phyloP scores from a whole-genome alignment of 2,888 invertebrate genomes.

The Drosophila paramelanica region DNA sequence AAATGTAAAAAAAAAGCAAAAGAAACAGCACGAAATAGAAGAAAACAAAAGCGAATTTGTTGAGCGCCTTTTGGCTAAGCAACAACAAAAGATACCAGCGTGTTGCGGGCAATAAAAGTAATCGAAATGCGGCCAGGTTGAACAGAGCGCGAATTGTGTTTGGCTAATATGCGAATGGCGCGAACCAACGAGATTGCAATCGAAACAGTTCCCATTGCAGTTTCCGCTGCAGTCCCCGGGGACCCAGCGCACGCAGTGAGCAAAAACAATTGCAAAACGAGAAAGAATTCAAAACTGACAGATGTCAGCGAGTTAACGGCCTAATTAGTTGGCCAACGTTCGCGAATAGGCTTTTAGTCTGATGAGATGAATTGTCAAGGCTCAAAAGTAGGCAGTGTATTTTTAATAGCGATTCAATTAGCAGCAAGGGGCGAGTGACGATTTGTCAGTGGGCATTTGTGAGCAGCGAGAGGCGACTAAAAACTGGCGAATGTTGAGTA shows the following conservation, averaged over 20 bases:
- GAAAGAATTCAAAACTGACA: slow-evolving; percentile 30
- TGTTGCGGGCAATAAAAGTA: slow-evolving; percentile 52
- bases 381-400: background rate
- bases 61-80: slow-evolving; percentile 61
- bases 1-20: background rate
- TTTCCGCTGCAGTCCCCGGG: slow-evolving; percentile 40
- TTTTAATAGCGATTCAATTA: background rate
- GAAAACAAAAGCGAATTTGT: slow-evolving; percentile 24
- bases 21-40: slow-evolving; percentile 1
- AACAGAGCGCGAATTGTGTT: slow-evolving; percentile 5
- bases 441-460: background rate
- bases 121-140: slow-evolving; percentile 56
- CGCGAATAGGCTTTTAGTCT: slow-evolving; percentile 66
- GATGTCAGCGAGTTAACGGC: slow-evolving; percentile 36
- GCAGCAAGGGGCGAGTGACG: background rate
- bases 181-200: slow-evolving; percentile 2
- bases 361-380: slow-evolving; percentile 52
- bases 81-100: slow-evolving; percentile 61
- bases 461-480: background rate
- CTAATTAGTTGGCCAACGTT: slow-evolving; percentile 64
- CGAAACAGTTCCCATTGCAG: slow-evolving; percentile 11
- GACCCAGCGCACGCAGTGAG: slow-evolving; percentile 52
- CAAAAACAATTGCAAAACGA: slow-evolving; percentile 54
- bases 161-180: slow-evolving; percentile 60
- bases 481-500: background rate